Percentiles rank a stretch among this genome's conserved stretches.
Conservation (phyloP, 2,888 invertebrate species). For the Blastobasis adustella region DNA sequence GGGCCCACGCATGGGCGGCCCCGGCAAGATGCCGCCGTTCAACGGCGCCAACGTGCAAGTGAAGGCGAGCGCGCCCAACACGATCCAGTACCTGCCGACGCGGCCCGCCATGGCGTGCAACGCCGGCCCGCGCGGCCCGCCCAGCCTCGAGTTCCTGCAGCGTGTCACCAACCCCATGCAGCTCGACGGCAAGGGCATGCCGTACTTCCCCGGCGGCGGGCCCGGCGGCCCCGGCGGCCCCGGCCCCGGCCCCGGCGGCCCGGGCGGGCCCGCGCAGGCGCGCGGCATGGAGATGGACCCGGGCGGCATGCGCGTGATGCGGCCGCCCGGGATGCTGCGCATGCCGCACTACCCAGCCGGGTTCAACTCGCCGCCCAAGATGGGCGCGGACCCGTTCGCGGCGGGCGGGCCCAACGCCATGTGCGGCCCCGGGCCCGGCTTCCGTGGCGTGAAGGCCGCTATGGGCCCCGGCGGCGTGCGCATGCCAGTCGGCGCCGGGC, state of each 20-base stretch:
- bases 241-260: constrained; percentile 30
- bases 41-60: constrained; percentile 89
- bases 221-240: constrained; percentile 61
- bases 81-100: constrained; percentile 97
- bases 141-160: constrained; percentile 92
- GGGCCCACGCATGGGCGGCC: constrained; percentile 78
- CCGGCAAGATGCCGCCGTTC: constrained; percentile 74
- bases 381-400: constrained; percentile 50
- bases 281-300: constrained; percentile 69
- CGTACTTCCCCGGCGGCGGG: constrained; percentile 78
- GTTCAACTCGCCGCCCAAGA: constrained; percentile 64
- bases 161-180: constrained; percentile 90
- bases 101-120: constrained; percentile 88
- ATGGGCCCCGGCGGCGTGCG: constrained; percentile 48
- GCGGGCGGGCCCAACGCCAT: constrained; percentile 37
- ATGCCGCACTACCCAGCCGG: constrained; percentile 68
- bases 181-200: constrained; percentile 79
- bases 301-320: constrained; percentile 61
- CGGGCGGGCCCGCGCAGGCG: constrained; percentile 23
- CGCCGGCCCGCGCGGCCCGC: constrained; percentile 84
- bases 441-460: constrained; percentile 56
- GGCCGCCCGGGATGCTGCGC: constrained; percentile 53
- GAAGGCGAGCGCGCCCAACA: constrained; percentile 97
- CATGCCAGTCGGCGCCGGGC: constrained; percentile 66
- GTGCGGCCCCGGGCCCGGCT: constrained; percentile 48